A percentile compares a stretch with the other conserved stretches of the same genome.
These are phyloP conservation scores for Natator depressus DNA, from an alignment of 2,113 vertebrate species.

Conservation along the genomic window DNA sequence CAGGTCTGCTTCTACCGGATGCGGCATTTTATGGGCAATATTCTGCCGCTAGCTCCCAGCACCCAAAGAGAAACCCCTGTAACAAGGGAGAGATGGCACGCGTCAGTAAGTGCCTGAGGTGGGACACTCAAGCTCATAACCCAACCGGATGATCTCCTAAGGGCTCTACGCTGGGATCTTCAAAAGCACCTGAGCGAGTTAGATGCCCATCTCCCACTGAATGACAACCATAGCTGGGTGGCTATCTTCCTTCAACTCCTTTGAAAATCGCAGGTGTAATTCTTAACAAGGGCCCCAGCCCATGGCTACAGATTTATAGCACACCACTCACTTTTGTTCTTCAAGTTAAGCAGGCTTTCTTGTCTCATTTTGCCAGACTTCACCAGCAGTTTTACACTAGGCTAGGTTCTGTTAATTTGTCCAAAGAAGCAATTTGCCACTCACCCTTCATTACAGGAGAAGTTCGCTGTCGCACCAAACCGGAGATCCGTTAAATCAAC, in stretches of 20 bases:
- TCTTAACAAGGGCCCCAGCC: no score
- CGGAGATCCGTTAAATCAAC: accelerated
- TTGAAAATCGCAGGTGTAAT: not conserved
- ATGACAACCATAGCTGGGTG: not conserved
- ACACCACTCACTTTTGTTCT: not conserved
- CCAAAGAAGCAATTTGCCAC: not conserved
- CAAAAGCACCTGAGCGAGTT: not conserved
- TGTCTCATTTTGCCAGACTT: not conserved
- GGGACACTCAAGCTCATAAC: no score
- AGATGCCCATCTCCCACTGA: not conserved
- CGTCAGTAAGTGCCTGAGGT: no score
- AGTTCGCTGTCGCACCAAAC: not conserved
- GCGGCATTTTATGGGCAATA: no score
- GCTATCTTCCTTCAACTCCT: not conserved
- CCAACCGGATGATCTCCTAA: not conserved
- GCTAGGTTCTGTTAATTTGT: not conserved
- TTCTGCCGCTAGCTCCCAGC: no score
- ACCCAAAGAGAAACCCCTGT: no score
- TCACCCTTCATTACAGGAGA: not conserved
- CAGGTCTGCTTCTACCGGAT: no score
- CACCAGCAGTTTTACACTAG: accelerated
- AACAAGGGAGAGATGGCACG: no score
- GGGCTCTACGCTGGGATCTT: not conserved
- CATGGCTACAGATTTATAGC: not conserved
- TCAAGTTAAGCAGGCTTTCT: not conserved